Evolutionary conservation across 2,113 vertebrate genomes (phyloP).

Genomic region (Pangasianodon gigas): DNA sequence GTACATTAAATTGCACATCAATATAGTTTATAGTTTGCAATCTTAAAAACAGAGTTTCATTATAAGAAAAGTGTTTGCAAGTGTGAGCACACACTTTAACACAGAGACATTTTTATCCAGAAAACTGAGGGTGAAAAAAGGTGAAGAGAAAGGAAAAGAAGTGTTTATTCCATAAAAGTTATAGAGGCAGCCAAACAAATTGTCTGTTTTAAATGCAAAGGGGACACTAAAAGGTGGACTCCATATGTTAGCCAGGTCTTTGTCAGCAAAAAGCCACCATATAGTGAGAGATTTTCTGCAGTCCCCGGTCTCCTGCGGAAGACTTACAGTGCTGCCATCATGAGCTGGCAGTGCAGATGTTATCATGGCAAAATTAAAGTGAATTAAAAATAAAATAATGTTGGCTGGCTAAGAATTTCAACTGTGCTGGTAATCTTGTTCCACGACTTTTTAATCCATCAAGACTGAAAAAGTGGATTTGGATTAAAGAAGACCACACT

Average conservation of each 20-base stretch:
- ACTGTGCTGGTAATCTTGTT: constrained; percentile 52
- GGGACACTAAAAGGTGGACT: constrained; percentile 60
- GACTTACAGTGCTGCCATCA: constrained; percentile 74
- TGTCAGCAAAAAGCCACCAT: constrained; percentile 73
- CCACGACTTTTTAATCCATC: constrained; percentile 57
- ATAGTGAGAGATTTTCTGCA: constrained; percentile 66
- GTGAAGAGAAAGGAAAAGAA: constrained; percentile 13
- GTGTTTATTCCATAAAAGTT: constrained; percentile 40
- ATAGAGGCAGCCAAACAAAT: constrained; percentile 62
- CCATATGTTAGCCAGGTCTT: constrained; percentile 68
- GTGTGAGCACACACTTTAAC: neutral
- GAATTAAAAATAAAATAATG: constrained; percentile 73
- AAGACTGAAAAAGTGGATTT: constrained; percentile 49
- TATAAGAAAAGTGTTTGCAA: neutral
- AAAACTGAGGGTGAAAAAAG: neutral
- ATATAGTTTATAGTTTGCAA: neutral
- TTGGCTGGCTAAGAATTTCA: constrained; percentile 49
- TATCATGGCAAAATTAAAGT: constrained; percentile 80
- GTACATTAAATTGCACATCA: neutral
- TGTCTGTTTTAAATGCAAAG: constrained; percentile 73
- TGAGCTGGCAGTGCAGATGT: constrained; percentile 70
- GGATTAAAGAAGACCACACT: constrained; percentile 68
- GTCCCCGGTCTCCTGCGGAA: constrained; percentile 47
- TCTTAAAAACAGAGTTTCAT: neutral
- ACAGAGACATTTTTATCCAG: neutral